Conservation (phyloP, 2,888 invertebrate genomes). For the Drosophila imparisetae region DNA sequence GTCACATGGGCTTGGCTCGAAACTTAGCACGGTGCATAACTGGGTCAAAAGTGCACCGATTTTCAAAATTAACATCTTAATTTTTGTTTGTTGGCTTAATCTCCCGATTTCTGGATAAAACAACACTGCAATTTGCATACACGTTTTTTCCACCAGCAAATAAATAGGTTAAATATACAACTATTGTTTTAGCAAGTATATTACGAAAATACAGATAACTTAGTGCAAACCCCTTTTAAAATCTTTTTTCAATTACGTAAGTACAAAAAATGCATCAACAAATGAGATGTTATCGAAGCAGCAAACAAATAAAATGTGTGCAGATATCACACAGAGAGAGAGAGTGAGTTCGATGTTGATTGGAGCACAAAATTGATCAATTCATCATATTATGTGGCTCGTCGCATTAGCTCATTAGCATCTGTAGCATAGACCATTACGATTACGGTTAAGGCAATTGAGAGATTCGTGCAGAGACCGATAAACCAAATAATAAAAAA, state of each 20-base stretch:
- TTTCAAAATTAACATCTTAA: neutral
- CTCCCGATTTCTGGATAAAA: neutral
- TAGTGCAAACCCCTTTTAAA: neutral
- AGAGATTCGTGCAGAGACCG: neutral
- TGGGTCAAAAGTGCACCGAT: neutral
- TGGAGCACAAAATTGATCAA: constrained; percentile 13
- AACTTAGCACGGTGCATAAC: neutral
- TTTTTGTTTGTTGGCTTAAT: neutral
- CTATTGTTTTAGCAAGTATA: neutral
- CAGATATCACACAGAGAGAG: constrained; percentile 19
- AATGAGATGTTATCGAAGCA: constrained; percentile 6
- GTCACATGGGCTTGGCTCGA: neutral
- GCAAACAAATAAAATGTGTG: neutral
- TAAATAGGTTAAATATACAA: neutral
- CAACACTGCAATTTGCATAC: neutral
- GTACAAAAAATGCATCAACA: neutral
- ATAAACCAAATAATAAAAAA: constrained; percentile 29
- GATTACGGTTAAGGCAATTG: neutral
- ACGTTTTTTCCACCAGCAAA: no score
- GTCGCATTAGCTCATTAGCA: constrained; percentile 39
- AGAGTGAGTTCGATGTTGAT: constrained; percentile 8
- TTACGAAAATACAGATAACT: neutral
- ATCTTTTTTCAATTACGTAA: neutral
- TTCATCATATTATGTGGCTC: constrained; percentile 13
- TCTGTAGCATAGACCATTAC: constrained; percentile 24